Percentiles rank a stretch among this genome's conserved stretches.
phyloP scores from a whole-genome alignment of 2,888 invertebrate genomes.

The Caenorhabditis sinica region DNA sequence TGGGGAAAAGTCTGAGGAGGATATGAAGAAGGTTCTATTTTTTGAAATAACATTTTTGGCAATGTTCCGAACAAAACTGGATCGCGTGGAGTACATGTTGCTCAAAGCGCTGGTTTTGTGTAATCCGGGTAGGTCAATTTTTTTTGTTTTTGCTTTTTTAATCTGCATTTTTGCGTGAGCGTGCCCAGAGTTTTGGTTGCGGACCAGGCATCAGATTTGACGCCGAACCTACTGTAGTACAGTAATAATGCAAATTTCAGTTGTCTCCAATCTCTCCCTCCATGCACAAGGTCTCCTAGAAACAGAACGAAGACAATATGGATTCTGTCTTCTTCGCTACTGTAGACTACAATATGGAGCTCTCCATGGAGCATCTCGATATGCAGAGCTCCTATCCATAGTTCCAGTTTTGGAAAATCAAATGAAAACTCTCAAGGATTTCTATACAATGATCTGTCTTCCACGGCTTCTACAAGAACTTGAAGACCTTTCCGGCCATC shows the following conservation, averaged over 20 bases:
- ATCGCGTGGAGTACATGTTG: constrained; percentile 42
- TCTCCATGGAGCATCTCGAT: constrained; percentile 2
- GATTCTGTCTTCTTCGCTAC: constrained; percentile 29
- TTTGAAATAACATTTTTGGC: neutral
- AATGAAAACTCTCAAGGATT: constrained; percentile 21
- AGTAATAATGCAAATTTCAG: too few species aligned
- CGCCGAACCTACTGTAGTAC: too few species aligned
- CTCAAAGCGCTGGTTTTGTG: constrained; percentile 33
- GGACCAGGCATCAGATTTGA: too few species aligned
- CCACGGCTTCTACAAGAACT: too few species aligned
- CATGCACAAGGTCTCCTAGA: constrained; percentile 9
- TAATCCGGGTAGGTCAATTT: constrained; percentile 26
- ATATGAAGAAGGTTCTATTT: neutral
- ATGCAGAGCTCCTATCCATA: constrained; percentile 22
- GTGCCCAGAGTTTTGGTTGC: too few species aligned
- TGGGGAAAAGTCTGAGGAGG: too few species aligned
- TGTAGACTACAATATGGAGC: constrained; percentile 35
- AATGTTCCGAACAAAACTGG: constrained; percentile 4
- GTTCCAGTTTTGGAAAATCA: constrained; percentile 23
- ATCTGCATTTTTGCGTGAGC: too few species aligned
- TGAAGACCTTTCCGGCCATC: too few species aligned
- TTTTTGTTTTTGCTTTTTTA: too few species aligned
- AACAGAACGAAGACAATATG: constrained; percentile 9
- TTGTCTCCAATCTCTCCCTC: neutral
- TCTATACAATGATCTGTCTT: neutral